Percentiles rank a stretch among this genome's conserved stretches.
Evolutionary conservation across 2,888 invertebrate genomes (phyloP).

Genomic region (Elaeidobius kamerunicus): DNA sequence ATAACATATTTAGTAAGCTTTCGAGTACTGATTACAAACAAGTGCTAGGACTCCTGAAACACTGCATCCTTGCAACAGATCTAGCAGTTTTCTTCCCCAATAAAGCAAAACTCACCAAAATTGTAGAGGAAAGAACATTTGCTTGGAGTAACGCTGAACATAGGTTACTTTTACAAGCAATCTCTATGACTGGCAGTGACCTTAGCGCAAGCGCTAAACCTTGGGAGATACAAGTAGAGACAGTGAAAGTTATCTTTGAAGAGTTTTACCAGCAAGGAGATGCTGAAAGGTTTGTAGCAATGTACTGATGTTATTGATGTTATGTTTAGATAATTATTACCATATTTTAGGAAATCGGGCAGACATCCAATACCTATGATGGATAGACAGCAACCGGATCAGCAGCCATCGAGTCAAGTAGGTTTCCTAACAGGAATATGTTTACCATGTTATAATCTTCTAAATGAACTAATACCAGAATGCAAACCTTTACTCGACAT

Average conservation of each 20-base stretch:
- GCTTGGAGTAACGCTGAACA: conserved; percentile 65
- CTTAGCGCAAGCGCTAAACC: conserved; percentile 82
- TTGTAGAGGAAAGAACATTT: conserved; percentile 57
- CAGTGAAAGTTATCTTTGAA: conserved; percentile 76
- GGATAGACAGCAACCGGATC: conserved; percentile 63
- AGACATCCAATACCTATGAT: conserved; percentile 72
- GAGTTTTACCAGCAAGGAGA: conserved; percentile 74
- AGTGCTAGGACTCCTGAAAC: conserved; percentile 70
- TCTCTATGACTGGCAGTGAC: conserved; percentile 82
- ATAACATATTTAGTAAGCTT: conserved; percentile 77
- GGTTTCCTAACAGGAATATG: conserved; percentile 80
- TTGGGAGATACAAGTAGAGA: conserved; percentile 77
- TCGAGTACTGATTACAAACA: conserved; percentile 71
- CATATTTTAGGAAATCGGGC: conserved; percentile 37
- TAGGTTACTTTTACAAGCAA: conserved; percentile 67
- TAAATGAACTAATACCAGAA: conserved; percentile 65
- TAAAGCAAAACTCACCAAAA: conserved; percentile 57
- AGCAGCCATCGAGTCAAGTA: conserved; percentile 76
- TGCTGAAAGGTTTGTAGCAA: conserved; percentile 43
- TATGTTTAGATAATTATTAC: background rate
- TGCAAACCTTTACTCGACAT: conserved; percentile 68
- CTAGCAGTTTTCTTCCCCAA: conserved; percentile 79
- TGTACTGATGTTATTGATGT: background rate
- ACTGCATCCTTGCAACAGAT: conserved; percentile 84
- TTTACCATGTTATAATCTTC: conserved; percentile 72